Evolutionary conservation across 2,888 invertebrate genomes (phyloP), one percentile per base, ranked within the genome.

Genomic region (Andrena chrysosceles): DNA sequence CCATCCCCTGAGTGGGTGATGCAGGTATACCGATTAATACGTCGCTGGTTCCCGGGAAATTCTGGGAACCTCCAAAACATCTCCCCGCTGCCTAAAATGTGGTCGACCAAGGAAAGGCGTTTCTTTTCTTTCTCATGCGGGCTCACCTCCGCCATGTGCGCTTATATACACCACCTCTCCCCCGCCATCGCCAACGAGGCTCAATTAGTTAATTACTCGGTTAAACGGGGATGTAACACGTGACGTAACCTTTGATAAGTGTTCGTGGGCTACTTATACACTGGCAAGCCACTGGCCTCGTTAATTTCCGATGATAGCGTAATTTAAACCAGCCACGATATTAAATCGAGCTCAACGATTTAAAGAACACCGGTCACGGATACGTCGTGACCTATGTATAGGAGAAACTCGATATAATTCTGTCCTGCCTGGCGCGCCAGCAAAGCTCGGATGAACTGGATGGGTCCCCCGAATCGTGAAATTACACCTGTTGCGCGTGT

Each of bases 151-250:
- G 66, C 23, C 23, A 26, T 56, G 23, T 42, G 42, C 42, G 42
- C 42, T 42, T 1, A 42, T 16, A 42, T 42, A 59, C 42, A 26
- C 8, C 33, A 29, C 70, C 35, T 59, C 76, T 60, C 59, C 42
- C 70, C 56, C 82, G 26, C 60, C 63, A 29, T n/a, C 52, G 26
- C 16, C 79, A 87, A 90, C 85, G 67, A 87, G 82, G 70, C 86
- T 86, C 90, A 90, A 91, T 90, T 91, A 90, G 81, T 85, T 89
- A 84, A 90, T 91, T 90, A 90, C 77, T 75, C 74, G 81, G 73
- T 56, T 89, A 84, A 90, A 87, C 84, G 82, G 79, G 87, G 85
- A 73, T 90, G 70, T 56, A 56, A 56, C 63, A 64, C 80, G 76
- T 90, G 90, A 90, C 90, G 89, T 85, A 90, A 90, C 72, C 75